Percentiles rank a stretch among this genome's conserved stretches.
Evolutionary conservation across 2,888 invertebrate genomes (phyloP).

Genomic region (Polymixis flavicincta): DNA sequence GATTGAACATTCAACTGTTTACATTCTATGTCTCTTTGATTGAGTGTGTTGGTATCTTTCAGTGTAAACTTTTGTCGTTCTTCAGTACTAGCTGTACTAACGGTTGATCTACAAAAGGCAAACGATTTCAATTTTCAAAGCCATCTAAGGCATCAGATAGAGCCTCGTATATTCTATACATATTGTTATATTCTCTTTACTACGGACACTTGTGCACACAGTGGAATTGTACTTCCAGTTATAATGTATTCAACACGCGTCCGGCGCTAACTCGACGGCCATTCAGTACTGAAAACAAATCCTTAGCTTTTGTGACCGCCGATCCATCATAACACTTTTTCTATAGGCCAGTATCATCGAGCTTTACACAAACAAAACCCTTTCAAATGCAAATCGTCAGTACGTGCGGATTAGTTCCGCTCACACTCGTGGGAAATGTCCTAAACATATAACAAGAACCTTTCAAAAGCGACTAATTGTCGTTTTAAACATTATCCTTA

Average conservation of each 20-base stretch:
- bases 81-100: constrained; percentile 50
- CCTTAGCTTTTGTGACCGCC: constrained; percentile 83
- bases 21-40: constrained; percentile 17
- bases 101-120: constrained; percentile 71
- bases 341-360: constrained; percentile 86
- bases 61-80: constrained; percentile 24
- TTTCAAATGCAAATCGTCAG: constrained; percentile 88
- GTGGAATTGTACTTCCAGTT: constrained; percentile 73
- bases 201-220: constrained; percentile 70
- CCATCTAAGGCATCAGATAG: constrained; percentile 69
- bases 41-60: constrained; percentile 9
- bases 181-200: constrained; percentile 74
- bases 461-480: constrained; percentile 66
- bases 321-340: constrained; percentile 88
- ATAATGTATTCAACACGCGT: constrained; percentile 88
- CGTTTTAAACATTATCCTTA: constrained; percentile 88
- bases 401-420: constrained; percentile 89
- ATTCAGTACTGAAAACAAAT: constrained; percentile 89
- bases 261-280: constrained; percentile 82
- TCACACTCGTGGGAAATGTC: constrained; percentile 84
- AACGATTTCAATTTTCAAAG: constrained; percentile 71
- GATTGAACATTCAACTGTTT: constrained; percentile 42
- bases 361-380: constrained; percentile 88
- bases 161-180: constrained; percentile 68
- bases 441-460: constrained; percentile 64